Conservation (phyloP, 2,797 vertebrate genomes). For the Champsocephalus esox region DNA sequence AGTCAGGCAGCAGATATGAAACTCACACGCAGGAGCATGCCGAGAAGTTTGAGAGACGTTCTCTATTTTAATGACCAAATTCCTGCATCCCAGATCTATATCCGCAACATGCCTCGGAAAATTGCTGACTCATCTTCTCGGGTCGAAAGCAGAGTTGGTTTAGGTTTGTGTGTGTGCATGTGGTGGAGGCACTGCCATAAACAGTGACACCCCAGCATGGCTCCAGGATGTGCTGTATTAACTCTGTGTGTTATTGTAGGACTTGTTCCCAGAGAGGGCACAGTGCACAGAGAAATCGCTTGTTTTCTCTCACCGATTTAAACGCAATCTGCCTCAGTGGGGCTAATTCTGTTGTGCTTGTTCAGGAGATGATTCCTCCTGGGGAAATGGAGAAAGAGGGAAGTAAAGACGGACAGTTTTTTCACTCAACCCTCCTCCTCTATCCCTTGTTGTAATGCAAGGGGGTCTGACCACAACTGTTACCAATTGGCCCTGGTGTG, state of each 20-base stretch:
- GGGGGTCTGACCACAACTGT: conserved; percentile 72
- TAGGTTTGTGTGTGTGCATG: conserved; percentile 34
- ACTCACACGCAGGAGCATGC: conserved; percentile 15
- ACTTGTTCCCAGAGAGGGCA: conserved; percentile 77
- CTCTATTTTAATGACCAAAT: conserved; percentile 45
- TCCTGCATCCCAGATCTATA: conserved; percentile 38
- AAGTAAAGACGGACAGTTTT: conserved; percentile 29
- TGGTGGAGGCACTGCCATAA: conserved; percentile 54
- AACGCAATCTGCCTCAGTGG: conserved; percentile 82
- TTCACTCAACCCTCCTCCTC: conserved; percentile 40
- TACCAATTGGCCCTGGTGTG: conserved; percentile 86
- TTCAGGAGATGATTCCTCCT: conserved; percentile 90
- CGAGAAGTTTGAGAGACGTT: conserved; percentile 7
- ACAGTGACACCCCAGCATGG: conserved; percentile 62
- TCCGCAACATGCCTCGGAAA: conserved; percentile 18
- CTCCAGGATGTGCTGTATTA: conserved; percentile 70
- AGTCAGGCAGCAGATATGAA: conserved; percentile 45
- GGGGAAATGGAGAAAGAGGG: conserved; percentile 74
- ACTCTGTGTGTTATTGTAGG: conserved; percentile 79
- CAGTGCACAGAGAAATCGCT: conserved; percentile 69
- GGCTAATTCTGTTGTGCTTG: conserved; percentile 90
- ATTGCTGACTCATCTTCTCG: conserved; percentile 48
- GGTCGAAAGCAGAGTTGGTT: conserved; percentile 23
- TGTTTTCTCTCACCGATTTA: conserved; percentile 82
- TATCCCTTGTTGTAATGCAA: conserved; percentile 48